A percentile compares a stretch with the other conserved stretches of the same genome.
These are phyloP conservation scores for Ophioninae sp. DNA, from an alignment of 2,888 invertebrate species.

Conservation along the genomic window DNA sequence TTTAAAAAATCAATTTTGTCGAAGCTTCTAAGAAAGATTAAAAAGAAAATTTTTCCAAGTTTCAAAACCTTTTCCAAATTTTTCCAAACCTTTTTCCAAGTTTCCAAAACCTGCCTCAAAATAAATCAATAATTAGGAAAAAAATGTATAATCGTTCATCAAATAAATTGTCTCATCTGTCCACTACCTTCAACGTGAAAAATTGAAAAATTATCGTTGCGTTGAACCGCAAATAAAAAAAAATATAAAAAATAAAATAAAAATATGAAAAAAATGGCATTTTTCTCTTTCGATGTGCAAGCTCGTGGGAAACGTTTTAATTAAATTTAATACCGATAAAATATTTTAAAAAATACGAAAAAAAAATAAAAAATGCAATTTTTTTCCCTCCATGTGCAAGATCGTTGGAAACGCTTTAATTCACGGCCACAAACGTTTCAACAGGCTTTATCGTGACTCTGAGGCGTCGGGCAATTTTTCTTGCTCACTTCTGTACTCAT, in stretches of 20 bases:
- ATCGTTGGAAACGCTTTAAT: slow-evolving; percentile 31
- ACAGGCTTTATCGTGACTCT: slow-evolving; percentile 17
- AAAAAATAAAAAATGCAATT: slow-evolving; percentile 10
- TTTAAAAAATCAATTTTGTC: too few relatives aligned
- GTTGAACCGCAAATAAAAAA: background rate
- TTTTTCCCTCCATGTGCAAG: background rate
- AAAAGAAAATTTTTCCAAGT: too few relatives aligned
- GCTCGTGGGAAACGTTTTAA: too few relatives aligned
- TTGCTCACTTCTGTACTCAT: slow-evolving; percentile 2
- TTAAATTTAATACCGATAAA: too few relatives aligned
- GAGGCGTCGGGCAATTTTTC: slow-evolving; percentile 26
- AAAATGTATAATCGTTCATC: background rate
- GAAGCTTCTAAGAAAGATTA: too few relatives aligned
- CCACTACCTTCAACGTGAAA: background rate
- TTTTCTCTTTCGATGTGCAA: too few relatives aligned
- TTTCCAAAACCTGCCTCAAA: too few relatives aligned
- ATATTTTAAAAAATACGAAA: too few relatives aligned
- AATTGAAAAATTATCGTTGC: slow-evolving; percentile 2
- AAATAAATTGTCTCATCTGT: background rate
- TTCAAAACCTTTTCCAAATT: too few relatives aligned
- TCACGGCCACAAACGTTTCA: slow-evolving; percentile 42
- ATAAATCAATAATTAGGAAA: background rate
- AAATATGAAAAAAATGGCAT: too few relatives aligned
- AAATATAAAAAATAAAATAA: background rate
- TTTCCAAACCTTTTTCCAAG: too few relatives aligned